A percentile compares a stretch with the other conserved stretches of the same genome.
Conservation (phyloP, 2,113 vertebrate species). For the Gymnocephalus cernua region DNA sequence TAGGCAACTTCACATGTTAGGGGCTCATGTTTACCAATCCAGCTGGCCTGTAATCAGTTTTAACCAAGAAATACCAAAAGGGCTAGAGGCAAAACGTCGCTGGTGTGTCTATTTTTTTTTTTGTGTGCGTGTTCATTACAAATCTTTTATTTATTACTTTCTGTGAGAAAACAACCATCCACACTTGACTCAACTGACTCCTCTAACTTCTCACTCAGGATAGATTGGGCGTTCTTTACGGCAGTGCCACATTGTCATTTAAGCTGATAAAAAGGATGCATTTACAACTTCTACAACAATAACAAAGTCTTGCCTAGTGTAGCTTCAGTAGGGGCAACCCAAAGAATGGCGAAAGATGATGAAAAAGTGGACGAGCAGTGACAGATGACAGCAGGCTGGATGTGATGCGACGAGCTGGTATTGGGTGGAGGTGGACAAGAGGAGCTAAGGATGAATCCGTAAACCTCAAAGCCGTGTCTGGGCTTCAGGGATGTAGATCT, state of each 20-base stretch:
- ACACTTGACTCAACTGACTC: slow-evolving; percentile 2
- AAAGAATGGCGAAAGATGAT: slow-evolving; percentile 46
- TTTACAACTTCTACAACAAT: background rate
- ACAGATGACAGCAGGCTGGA: slow-evolving; percentile 33
- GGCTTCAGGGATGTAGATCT: slow-evolving; percentile 99
- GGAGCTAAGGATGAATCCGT: slow-evolving; percentile 59
- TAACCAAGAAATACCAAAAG: slow-evolving; percentile 1
- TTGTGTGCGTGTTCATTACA: background rate
- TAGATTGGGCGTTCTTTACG: slow-evolving; percentile 18
- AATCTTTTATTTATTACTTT: slow-evolving; percentile 2
- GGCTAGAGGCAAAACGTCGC: slow-evolving; percentile 11
- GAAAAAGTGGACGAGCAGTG: slow-evolving; percentile 20
- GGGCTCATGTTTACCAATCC: slow-evolving; percentile 9
- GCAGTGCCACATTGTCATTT: slow-evolving; percentile 37
- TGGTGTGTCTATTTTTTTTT: slow-evolving; percentile 30
- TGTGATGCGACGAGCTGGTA: slow-evolving; percentile 59
- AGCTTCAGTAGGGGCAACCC: slow-evolving; percentile 41
- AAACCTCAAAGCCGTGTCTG: slow-evolving; percentile 96
- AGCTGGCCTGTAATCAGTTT: slow-evolving; percentile 2
- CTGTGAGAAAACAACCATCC: background rate
- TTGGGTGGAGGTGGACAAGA: slow-evolving; percentile 61
- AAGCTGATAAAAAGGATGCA: slow-evolving; percentile 3
- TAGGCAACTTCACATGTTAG: slow-evolving; percentile 46
- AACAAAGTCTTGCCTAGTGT: slow-evolving; percentile 59
- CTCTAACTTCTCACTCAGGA: background rate